phyloP scores from a whole-genome alignment of 2,113 vertebrate genomes.

The Hylia prasina region DNA sequence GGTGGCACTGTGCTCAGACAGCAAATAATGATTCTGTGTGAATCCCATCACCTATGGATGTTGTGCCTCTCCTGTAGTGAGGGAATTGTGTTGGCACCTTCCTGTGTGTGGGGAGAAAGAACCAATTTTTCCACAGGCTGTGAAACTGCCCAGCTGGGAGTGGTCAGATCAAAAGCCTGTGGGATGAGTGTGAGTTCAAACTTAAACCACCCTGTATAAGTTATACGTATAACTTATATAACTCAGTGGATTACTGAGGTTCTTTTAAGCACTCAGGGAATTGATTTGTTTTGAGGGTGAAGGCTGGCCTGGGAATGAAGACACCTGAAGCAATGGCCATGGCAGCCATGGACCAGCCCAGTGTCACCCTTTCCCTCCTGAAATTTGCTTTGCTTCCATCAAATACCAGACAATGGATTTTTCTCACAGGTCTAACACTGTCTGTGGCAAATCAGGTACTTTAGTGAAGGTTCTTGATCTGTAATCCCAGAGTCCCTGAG shows the following conservation, averaged over 20 bases:
- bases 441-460: background rate
- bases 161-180: background rate
- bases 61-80: background rate
- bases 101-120: background rate
- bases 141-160: background rate
- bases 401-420: background rate
- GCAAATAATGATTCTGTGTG: accelerated
- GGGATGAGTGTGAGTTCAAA: background rate
- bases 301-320: background rate
- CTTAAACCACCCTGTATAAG: background rate
- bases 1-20: background rate
- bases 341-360: background rate
- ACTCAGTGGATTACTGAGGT: background rate
- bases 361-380: background rate
- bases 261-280: background rate
- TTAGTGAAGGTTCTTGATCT: background rate
- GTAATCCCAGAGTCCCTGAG: background rate
- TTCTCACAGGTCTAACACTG: background rate
- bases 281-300: background rate
- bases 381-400: background rate
- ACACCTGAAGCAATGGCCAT: background rate
- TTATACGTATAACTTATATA: too few species aligned
- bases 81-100: background rate
- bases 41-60: background rate
- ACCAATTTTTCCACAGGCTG: background rate